Percentiles rank a stretch among this genome's conserved stretches.
These are phyloP conservation scores for Onchidella celtica DNA, from an alignment of 2,888 invertebrate species.

Conservation along the genomic window DNA sequence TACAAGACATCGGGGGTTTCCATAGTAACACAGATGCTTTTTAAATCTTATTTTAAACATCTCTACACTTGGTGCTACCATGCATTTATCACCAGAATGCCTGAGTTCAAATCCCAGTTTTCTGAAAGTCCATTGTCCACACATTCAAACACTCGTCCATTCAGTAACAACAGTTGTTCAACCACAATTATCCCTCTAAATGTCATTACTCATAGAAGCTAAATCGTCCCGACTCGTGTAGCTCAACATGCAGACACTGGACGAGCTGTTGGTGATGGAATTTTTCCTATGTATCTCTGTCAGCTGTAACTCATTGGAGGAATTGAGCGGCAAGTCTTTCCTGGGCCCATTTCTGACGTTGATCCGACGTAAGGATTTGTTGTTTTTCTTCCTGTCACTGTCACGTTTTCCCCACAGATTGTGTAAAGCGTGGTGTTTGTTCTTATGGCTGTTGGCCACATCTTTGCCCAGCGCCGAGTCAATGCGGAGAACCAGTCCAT, in stretches of 20 bases:
- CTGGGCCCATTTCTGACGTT: neutral
- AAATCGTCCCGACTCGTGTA: neutral
- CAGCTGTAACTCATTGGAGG: neutral
- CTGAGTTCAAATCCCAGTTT: too few species aligned
- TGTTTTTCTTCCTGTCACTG: neutral
- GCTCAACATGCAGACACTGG: neutral
- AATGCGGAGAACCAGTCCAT: conserved; percentile 16
- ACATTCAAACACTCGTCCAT: too few species aligned
- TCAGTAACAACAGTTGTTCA: too few species aligned
- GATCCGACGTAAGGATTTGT: neutral
- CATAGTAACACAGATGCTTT: too few species aligned
- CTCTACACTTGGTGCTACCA: too few species aligned
- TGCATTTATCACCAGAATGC: too few species aligned
- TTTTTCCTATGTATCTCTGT: neutral
- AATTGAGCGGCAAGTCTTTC: neutral
- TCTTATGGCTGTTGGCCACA: neutral
- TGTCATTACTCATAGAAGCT: neutral
- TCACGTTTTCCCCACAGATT: neutral
- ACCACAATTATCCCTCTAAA: neutral
- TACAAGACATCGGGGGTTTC: too few species aligned
- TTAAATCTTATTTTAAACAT: too few species aligned
- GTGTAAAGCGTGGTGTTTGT: neutral
- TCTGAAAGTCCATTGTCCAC: too few species aligned
- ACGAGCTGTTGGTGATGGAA: neutral
- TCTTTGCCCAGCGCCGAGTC: neutral